Evolutionary conservation across 2,797 vertebrate species (phyloP).

Genomic region (Pipistrellus pipistrellus): DNA sequence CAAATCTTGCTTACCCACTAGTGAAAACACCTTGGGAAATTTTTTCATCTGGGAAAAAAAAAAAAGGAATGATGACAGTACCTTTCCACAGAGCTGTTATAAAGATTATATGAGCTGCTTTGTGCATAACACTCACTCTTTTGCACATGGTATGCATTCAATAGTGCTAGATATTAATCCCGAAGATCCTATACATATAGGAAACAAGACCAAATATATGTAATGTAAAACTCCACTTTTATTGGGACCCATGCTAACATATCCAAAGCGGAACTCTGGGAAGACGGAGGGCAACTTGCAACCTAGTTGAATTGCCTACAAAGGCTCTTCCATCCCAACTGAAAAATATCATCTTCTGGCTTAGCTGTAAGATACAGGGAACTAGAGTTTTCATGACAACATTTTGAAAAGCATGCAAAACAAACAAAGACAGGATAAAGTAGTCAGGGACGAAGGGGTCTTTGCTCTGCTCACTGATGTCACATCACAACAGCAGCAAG

Average conservation of each 20-base stretch:
- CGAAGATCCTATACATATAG: neutral
- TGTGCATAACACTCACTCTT: neutral
- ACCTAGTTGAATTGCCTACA: neutral
- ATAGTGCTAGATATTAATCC: neutral
- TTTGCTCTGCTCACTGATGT: neutral
- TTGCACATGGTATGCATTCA: neutral
- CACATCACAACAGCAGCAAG: neutral
- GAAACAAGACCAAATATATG: conserved; percentile 11
- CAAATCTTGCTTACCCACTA: neutral
- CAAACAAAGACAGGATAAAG: neutral
- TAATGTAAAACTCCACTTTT: neutral
- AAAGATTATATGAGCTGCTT: conserved; percentile 18
- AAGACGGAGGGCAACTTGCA: neutral
- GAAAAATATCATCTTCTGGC: neutral
- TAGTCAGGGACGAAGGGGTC: neutral
- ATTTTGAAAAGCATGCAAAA: neutral
- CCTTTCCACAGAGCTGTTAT: neutral
- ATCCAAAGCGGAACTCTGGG: neutral
- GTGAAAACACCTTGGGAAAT: neutral
- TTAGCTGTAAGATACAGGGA: neutral
- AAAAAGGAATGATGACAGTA: neutral
- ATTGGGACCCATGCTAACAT: neutral
- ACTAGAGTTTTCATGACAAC: neutral
- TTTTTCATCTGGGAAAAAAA: neutral
- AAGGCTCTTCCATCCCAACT: neutral